Base-by-base conservation (phyloP, 2,113 vertebrate genomes). In the Macquaria ambigua region DNA sequence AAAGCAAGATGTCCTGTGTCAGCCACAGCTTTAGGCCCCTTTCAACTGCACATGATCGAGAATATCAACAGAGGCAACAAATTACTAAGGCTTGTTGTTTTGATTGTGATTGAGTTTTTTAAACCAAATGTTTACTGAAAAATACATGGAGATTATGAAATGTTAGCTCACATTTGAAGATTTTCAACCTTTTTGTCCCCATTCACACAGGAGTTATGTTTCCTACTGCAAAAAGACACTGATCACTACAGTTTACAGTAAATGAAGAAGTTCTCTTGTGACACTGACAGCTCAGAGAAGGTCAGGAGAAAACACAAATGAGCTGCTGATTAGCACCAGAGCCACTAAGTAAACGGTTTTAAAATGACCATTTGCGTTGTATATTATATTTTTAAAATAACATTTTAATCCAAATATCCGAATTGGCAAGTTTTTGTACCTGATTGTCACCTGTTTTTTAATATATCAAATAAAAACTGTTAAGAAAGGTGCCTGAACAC, bases 31-130 rank as follows among this genome's bases (percentile, higher is more conserved):
- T 66, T 52, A 46, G 14, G 31, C 62, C 25, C 8, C 8, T 31
- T 63, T 71, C 6, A 56, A 15, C 61, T 48, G 58, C 1, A 74
- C 6, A 63, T 11, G 31, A 75, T 1, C 10, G 34, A 46, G 25
- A 78, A 25, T 74, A 72, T 52, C 23, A 67, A n/a, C 56, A 70
- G 18, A 74, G 21, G 31, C 11, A 64, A 25, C 15, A 78, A 31
- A 64, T 52, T 46, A 48, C 4, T 10, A 2, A 56, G 11, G 15
- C 25, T 53, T 56, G 5, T 31, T 74, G 25, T 78, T 31, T 48
- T 10, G 0, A 25, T 20, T 43, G 1, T 41, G 11, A 58, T 20
- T 6, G 8, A 9, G 15, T 39, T n/a, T 43, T 25, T 68, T 14
- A 23, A 21, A 25, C 8, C 5, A 20, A 8, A n/a, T n/a, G 11